A percentile compares a stretch with the other conserved stretches of the same genome.
Evolutionary conservation across 2,113 vertebrate genomes (phyloP).

Genomic region (Aegithalos caudatus): DNA sequence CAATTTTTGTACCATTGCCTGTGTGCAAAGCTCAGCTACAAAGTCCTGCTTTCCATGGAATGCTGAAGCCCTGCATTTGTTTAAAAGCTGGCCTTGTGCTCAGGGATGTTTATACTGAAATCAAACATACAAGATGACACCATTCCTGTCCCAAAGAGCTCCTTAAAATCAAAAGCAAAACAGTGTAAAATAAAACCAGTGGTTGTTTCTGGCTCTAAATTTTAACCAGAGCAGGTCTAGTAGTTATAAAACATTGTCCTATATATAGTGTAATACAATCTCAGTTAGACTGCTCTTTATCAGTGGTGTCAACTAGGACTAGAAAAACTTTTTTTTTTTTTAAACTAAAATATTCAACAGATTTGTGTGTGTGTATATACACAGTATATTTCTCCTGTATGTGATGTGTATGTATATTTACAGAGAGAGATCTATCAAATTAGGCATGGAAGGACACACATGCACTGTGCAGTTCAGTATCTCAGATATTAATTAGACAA

Average conservation of each 20-base stretch:
- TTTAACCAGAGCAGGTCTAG: background rate
- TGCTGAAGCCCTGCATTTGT: background rate
- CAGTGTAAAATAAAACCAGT: constrained; percentile 1
- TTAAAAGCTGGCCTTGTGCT: constrained; percentile 27
- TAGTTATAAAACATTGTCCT: background rate
- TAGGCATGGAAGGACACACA: background rate
- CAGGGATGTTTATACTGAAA: constrained; percentile 13
- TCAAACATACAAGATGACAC: background rate
- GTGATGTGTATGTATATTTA: background rate
- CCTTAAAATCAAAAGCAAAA: constrained; percentile 19
- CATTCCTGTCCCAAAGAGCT: background rate
- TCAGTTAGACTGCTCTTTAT: background rate
- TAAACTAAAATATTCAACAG: background rate
- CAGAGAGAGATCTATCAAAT: background rate
- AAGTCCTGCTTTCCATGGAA: background rate
- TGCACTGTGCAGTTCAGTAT: background rate
- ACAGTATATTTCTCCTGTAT: background rate
- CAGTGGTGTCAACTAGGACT: background rate
- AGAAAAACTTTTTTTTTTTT: background rate
- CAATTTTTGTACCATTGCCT: accelerated
- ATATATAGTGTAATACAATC: background rate
- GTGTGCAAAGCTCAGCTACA: background rate
- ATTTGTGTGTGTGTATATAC: background rate
- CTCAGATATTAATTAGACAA: background rate
- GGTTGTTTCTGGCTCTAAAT: background rate